Conservation (phyloP, 2,888 invertebrate genomes). For the Eilema griseolum region DNA sequence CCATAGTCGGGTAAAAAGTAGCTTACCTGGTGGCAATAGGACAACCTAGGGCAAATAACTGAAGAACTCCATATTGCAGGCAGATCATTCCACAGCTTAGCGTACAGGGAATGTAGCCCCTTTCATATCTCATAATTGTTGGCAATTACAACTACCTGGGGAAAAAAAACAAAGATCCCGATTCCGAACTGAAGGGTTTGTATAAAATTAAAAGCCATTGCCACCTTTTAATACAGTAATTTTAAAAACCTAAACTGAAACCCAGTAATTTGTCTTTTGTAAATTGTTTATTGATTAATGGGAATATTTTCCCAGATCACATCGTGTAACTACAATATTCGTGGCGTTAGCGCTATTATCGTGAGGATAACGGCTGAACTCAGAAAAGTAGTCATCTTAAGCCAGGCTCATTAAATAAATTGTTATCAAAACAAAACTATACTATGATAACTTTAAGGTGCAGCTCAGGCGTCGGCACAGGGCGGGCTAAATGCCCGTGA, state of each 20-base stretch:
- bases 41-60: too few relatives aligned
- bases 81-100: too few relatives aligned
- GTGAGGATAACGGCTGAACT: constrained; percentile 41
- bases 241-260: constrained; percentile 22
- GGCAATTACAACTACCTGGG: too few relatives aligned
- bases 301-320: constrained; percentile 48
- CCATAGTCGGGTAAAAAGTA: too few relatives aligned
- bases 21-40: neutral
- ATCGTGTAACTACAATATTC: constrained; percentile 45
- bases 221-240: neutral
- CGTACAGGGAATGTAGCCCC: too few relatives aligned
- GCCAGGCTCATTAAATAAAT: constrained; percentile 54
- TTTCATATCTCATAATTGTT: too few relatives aligned
- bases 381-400: constrained; percentile 47
- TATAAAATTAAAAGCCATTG: neutral
- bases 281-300: constrained; percentile 49
- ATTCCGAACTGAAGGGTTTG: neutral
- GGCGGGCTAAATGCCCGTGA: too few relatives aligned
- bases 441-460: constrained; percentile 24
- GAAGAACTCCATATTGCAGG: neutral
- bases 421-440: constrained; percentile 53
- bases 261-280: constrained; percentile 27
- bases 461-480: too few relatives aligned
- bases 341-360: constrained; percentile 44
- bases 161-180: too few relatives aligned